Evolutionary conservation across 2,113 vertebrate genomes (phyloP), one percentile per base, ranked within the genome.

Genomic region (Phrynosoma blainvillii): DNA sequence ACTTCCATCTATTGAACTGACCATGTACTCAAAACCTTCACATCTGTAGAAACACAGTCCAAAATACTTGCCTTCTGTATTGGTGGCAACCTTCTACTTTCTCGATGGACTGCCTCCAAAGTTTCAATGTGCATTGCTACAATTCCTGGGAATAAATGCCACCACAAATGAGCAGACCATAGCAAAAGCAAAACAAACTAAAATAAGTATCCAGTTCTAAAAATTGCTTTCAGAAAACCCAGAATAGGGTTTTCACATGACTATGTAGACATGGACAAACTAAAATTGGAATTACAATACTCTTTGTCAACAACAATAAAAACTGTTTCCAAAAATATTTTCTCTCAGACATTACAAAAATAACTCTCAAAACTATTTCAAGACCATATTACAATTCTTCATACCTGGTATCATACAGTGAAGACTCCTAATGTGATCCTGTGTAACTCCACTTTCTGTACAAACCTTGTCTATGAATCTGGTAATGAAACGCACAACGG

Each of bases 351-450:
- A 77, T 32, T 52, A 16, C 20, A 36, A 68, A 86, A 84, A 79
- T 52, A 56, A 40, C 66, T 86, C 52, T 18, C 40, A n/a, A 85
- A 56, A 78, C 0, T 30, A 84, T 62, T 66, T 70, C 25, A 81
- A 23, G 62, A 84, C 59, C 92, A 75, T 0, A 5, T 32, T 65
- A 82, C 23, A 86, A 9, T 80, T 93, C 90, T 92, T 88, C 81
- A 77, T 96, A 99, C 99, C 99, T 97, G 99, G 99, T 93, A 99
- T 99, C 99, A 99, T 99, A 94, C 97, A 98, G 93, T 99, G 98
- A 95, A 99, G 97, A 89, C 97, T 98, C 95, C 99, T 99, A 96
- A 99, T 99, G 92, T 99, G 99, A 78, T 99, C 98, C 95, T 99
- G 98, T 42, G 98, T 99, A 86, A 99, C 98, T 8, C 98, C 98